phyloP scores from a whole-genome alignment of 2,797 vertebrate species.

The Uromys caudimaculatus region DNA sequence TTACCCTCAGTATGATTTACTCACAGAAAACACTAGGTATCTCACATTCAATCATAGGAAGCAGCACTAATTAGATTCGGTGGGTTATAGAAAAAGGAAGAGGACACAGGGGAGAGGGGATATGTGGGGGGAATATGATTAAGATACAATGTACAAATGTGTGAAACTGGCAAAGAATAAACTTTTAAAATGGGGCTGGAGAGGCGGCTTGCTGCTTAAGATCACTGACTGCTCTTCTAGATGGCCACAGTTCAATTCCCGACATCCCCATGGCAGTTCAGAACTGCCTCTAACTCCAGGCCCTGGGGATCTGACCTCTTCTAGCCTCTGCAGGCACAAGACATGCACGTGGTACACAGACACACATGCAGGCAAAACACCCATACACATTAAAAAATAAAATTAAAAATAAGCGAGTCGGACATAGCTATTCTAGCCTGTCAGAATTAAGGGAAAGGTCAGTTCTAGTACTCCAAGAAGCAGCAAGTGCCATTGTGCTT shows the following conservation, averaged over 20 bases:
- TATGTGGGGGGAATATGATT: background rate
- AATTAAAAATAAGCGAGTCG: background rate
- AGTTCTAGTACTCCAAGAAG: background rate
- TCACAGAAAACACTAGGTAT: background rate
- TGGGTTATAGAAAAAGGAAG: background rate
- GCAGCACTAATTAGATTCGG: too few species aligned
- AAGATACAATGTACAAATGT: background rate
- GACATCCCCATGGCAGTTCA: background rate
- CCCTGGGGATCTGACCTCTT: background rate
- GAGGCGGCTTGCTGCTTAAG: background rate
- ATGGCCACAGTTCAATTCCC: background rate
- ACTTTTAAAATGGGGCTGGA: background rate
- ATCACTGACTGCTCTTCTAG: background rate
- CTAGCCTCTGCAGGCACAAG: background rate
- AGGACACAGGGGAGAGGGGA: background rate
- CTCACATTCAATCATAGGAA: too few species aligned
- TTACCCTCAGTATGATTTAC: background rate
- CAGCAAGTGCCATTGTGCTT: background rate
- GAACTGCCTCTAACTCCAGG: background rate
- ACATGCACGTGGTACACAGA: background rate
- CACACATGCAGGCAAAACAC: background rate
- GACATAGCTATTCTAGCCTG: background rate
- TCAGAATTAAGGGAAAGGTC: background rate
- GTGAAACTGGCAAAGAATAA: background rate
- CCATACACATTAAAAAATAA: background rate